phyloP scores from a whole-genome alignment of 1,140 invertebrate genomes.

The Trialeurodes vaporariorum region DNA sequence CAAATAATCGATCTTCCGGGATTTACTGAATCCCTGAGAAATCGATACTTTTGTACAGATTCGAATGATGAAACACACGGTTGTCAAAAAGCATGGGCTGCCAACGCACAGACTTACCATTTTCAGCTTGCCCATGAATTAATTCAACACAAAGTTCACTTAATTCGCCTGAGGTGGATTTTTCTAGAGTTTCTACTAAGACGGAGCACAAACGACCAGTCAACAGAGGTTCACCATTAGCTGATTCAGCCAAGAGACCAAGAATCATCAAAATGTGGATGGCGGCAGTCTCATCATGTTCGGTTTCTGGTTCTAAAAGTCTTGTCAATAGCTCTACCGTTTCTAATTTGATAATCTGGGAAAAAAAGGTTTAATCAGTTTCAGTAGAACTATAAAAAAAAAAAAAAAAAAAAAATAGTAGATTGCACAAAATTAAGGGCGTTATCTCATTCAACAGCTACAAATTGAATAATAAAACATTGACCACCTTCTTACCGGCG shows the following conservation, averaged over 20 bases:
- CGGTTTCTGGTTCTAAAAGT: conserved; percentile 28
- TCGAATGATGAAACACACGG: too few relatives aligned
- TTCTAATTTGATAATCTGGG: background rate
- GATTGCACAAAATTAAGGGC: too few relatives aligned
- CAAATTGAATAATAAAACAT: too few relatives aligned
- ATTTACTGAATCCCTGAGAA: too few relatives aligned
- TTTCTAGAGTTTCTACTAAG: conserved; percentile 45
- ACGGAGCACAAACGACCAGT: conserved; percentile 41
- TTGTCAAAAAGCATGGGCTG: too few relatives aligned
- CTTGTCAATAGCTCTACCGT: background rate
- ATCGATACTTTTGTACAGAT: too few relatives aligned
- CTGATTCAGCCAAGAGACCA: conserved; percentile 57
- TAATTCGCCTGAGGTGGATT: conserved; percentile 49
- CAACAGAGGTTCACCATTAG: conserved; percentile 29
- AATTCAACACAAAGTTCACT: conserved; percentile 63
- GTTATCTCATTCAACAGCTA: too few relatives aligned
- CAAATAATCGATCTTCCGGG: too few relatives aligned
- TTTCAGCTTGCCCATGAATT: conserved; percentile 57
- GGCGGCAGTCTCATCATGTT: conserved; percentile 43
- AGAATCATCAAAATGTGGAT: conserved; percentile 57
- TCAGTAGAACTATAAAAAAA: too few relatives aligned
- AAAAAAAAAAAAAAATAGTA: too few relatives aligned
- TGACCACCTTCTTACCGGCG: too few relatives aligned
- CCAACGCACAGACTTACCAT: conserved; percentile 49
- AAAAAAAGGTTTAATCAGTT: too few relatives aligned